These are phyloP conservation scores for Cybosia mesomella DNA, from an alignment of 2,888 invertebrate species.

Conservation along the genomic window DNA sequence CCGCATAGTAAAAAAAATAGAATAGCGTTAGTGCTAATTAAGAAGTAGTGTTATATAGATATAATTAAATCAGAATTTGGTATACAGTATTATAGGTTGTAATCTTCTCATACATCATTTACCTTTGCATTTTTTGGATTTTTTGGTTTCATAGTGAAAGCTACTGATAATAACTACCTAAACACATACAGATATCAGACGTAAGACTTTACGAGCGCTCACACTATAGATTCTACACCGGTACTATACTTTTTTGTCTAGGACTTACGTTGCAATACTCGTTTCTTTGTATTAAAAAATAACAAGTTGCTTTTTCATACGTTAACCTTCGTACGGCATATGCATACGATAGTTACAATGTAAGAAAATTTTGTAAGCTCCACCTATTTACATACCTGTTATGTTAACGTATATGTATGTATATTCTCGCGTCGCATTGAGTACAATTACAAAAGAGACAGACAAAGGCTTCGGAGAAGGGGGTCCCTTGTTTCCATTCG, in stretches of 20 bases:
- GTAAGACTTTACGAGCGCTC: not conserved
- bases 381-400: slow-evolving; percentile 22
- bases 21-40: no score
- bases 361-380: slow-evolving; percentile 17
- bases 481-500: slow-evolving; percentile 75
- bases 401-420: slow-evolving; percentile 24
- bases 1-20: no score
- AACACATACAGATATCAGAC: not conserved
- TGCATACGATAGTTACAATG: slow-evolving; percentile 10
- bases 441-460: slow-evolving; percentile 56
- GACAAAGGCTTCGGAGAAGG: slow-evolving; percentile 70
- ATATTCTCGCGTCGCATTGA: slow-evolving; percentile 39
- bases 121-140: not conserved
- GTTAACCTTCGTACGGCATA: not conserved
- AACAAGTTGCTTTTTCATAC: not conserved
- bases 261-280: not conserved
- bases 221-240: not conserved
- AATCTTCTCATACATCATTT: not conserved
- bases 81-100: no score
- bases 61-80: no score
- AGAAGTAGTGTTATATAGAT: no score
- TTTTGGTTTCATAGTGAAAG: not conserved
- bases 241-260: not conserved
- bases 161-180: not conserved
- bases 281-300: slow-evolving; percentile 2